Base-by-base conservation (phyloP, 2,113 vertebrate species). In the Baryphthengus martii region DNA sequence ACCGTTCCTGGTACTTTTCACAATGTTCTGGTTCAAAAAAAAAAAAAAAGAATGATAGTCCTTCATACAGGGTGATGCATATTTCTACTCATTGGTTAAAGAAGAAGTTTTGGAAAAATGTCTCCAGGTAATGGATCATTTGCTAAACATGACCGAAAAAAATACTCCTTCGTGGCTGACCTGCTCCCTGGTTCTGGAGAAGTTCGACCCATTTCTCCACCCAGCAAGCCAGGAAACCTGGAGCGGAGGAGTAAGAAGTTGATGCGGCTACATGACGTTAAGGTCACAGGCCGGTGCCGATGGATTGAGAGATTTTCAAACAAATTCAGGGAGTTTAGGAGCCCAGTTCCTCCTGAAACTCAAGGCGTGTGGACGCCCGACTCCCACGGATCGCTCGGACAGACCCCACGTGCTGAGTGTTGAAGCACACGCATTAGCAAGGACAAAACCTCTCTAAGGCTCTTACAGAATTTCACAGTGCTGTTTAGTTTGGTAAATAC, bases 391-490 rank as follows among this genome's bases (percentile, higher is more conserved):
- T 33, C 10, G 26, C 25, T 13, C 4, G 5, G 40, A 9, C 58
- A 14, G 12, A 17, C 7, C 58, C 12, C 53, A 31, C 0, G 9
- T 13, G 24, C 59, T 3, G 10, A 52, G 35, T 4, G 52, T 2
- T 35, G 70, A 33, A 83, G 56, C 81, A 58, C 42, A 28, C 44
- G 55, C 4, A 3, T 17, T 4, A 29, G 50, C 67, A 68, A 85
- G 88, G 68, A 28, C 29, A 9, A 0, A 26, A 58, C 56, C 67
- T 33, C 25, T 2, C 1, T 80, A 74, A 90, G 72, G 92, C 94
- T 95, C 79, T 77, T 19, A 18, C 42, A 80, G 39, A 58, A 76
- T 77, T 85, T 94, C 95, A 95, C 85, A 95, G 90, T 86, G 93
- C 68, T 94, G 2, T 77, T 88, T 71, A 12, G 65, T 61, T 47